Evolutionary conservation across 1,140 invertebrate genomes (phyloP), one percentile per base, ranked within the genome.

Genomic region (Druon quercuslanigerum): DNA sequence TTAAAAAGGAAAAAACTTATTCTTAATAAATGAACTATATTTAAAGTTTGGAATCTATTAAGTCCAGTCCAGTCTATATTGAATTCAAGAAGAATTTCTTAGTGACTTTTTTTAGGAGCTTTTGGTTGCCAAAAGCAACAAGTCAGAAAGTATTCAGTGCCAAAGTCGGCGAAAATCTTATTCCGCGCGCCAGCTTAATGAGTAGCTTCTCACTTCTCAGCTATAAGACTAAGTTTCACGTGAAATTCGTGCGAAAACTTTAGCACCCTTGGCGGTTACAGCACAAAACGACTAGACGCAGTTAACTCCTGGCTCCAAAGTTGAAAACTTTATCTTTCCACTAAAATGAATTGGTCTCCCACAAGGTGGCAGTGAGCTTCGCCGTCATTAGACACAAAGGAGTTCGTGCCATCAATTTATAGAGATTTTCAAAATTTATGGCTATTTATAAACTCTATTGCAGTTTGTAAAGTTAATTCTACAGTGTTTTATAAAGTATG

Each of bases 251-350:
- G 60, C 25, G 60, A 66, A 66, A 66, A 66, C 60, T 66, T 66
- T 66, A 66, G 60, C 60, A 46, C 60, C 60, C 60, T 66, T 66
- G 60, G 60, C 60, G 60, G 60, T 66, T 66, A 66, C 60, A n/a
- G 25, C 60, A 66, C 60, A 66, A 66, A 66, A 40, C 60, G 60
- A 66, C 25, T 66, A 66, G 60, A 66, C 60, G 60, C 60, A 66
- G 60, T 66, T 66, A 66, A 66, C 60, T 66, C 14, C 60, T 66
- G 33, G n/a, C 25, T 40, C 20, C 33, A 66, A 66, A 66, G 60
- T 66, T 66, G 25, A 66, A 66, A 66, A 66, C 60, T 66, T 66
- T 66, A 66, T 66, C 60, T 46, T 66, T 66, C 60, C 60, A 66
- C 60, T 66, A 66, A 66, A 66, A 66, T 66, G 46, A 66, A 66